A percentile compares a stretch with the other conserved stretches of the same genome.
Conservation (phyloP, 2,888 invertebrate genomes). For the Panzeria rudis region DNA sequence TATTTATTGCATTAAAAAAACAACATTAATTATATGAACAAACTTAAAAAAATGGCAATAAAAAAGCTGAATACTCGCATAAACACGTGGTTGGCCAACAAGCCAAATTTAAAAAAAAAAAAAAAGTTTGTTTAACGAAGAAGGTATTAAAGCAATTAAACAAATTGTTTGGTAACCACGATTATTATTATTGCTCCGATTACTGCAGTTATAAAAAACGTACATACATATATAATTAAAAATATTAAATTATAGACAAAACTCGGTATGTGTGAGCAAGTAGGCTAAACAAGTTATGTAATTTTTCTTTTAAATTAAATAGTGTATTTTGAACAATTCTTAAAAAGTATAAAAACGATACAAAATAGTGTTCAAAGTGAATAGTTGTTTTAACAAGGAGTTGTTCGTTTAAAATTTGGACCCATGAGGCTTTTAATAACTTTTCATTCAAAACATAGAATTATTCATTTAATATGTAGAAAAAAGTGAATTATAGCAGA, state of each 20-base stretch:
- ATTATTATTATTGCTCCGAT: slow-evolving; percentile 30
- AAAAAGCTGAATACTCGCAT: slow-evolving; percentile 2
- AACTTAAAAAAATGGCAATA: slow-evolving; percentile 12
- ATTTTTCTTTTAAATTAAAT: background rate
- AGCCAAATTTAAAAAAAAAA: slow-evolving; percentile 10
- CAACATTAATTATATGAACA: background rate
- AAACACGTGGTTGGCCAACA: slow-evolving; percentile 62
- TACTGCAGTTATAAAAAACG: background rate
- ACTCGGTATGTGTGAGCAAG: background rate
- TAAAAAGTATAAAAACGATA: background rate
- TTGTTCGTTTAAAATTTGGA: background rate
- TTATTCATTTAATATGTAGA: no score
- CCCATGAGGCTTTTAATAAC: no score
- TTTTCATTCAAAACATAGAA: no score
- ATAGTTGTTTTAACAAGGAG: background rate
- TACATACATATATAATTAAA: slow-evolving; percentile 14
- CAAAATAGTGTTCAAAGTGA: background rate
- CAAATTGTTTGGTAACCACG: slow-evolving; percentile 49
- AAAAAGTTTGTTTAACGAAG: slow-evolving; percentile 17
- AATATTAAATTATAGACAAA: background rate
- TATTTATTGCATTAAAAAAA: slow-evolving; percentile 52
- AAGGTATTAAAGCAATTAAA: slow-evolving; percentile 47
- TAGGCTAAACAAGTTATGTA: slow-evolving; percentile 21
- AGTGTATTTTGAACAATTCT: background rate
- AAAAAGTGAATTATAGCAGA: no score